A percentile compares a stretch with the other conserved stretches of the same genome.
These are phyloP conservation scores for Molossus alvarezi DNA, from an alignment of 2,797 vertebrate species.

Conservation along the genomic window DNA sequence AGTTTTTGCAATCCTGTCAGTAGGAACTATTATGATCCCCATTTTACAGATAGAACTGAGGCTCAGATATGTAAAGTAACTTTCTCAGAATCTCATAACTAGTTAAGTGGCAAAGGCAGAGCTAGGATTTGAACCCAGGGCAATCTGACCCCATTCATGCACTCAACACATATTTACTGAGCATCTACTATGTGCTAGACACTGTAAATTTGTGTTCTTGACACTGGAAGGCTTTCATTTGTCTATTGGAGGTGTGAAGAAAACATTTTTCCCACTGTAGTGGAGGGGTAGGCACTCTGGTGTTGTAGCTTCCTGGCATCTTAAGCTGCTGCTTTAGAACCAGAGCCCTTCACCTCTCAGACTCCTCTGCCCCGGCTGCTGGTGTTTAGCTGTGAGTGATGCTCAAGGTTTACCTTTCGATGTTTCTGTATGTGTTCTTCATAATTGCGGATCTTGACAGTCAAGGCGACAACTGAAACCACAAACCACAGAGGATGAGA, in stretches of 20 bases:
- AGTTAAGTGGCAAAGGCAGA: background rate
- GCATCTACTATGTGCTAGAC: background rate
- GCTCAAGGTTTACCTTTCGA: constrained; percentile 92
- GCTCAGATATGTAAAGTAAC: background rate
- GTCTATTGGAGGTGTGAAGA: background rate
- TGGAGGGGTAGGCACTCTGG: fast-evolving
- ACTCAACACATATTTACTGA: background rate
- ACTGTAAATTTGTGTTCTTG: background rate
- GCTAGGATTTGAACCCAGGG: constrained; percentile 48
- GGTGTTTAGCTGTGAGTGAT: background rate
- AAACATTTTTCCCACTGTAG: background rate
- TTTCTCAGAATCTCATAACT: constrained; percentile 11
- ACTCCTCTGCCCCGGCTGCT: background rate
- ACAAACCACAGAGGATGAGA: constrained; percentile 81
- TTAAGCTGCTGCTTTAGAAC: background rate
- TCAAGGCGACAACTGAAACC: constrained; percentile 94
- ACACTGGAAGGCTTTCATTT: background rate
- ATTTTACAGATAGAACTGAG: constrained; percentile 7
- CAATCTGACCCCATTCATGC: background rate
- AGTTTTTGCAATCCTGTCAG: background rate
- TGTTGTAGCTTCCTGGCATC: background rate
- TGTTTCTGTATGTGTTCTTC: constrained; percentile 96
- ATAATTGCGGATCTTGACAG: constrained; percentile 94
- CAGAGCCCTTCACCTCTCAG: background rate
- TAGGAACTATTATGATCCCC: background rate